Conservation (phyloP, 2,113 vertebrate species). For the Psephotus haematonotus region DNA sequence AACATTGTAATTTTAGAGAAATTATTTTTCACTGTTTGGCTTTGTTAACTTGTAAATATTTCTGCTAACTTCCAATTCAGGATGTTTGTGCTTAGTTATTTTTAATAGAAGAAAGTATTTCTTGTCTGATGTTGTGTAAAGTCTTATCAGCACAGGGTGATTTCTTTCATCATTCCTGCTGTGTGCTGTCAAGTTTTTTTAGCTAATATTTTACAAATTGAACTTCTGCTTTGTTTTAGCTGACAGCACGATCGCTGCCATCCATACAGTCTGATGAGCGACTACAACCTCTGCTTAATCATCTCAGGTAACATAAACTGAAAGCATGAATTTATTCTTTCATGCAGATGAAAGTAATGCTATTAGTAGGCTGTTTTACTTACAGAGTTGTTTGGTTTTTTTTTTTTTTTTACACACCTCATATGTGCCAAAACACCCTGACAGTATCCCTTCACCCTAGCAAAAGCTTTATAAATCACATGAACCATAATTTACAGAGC, state of each 20-base stretch:
- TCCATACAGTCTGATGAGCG: conserved; percentile 93
- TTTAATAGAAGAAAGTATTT: not conserved
- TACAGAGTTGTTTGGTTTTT: not conserved
- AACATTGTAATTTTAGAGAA: not conserved
- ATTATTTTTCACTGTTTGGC: not conserved
- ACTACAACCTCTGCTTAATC: conserved; percentile 93
- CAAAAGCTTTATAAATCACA: not conserved
- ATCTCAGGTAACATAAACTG: conserved; percentile 87
- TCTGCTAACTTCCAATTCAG: not conserved
- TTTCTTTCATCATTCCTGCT: not conserved
- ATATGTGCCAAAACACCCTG: not conserved
- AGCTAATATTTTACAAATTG: not conserved
- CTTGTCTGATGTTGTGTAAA: not conserved
- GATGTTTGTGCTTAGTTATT: not conserved
- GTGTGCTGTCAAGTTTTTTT: not conserved
- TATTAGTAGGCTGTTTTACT: not conserved
- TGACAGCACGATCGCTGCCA: conserved; percentile 91
- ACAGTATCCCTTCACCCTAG: not conserved
- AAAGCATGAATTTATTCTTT: not conserved
- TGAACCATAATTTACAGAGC: not conserved
- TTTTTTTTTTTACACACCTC: not conserved
- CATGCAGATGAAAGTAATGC: not conserved
- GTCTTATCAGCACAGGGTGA: not conserved
- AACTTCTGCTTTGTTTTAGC: conserved; percentile 72
- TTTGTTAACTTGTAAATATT: not conserved